Evolutionary conservation across 2,888 invertebrate genomes (phyloP), one percentile per base, ranked within the genome.

Genomic region (Pheosia gnoma): DNA sequence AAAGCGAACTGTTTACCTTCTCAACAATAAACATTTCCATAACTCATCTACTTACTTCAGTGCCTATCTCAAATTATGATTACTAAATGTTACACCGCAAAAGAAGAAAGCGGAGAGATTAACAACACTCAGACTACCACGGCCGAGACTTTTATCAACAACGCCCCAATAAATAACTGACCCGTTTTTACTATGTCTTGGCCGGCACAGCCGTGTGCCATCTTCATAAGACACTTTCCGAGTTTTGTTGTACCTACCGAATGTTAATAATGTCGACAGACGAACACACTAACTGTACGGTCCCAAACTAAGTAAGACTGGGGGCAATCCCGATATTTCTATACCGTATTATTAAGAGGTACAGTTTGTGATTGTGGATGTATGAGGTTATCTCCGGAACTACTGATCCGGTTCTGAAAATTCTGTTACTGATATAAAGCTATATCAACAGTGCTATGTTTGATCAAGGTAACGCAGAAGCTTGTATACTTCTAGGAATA

Each of bases 71-170:
- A 9, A n/a, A n/a, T 47, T n/a, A n/a, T n/a, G 5, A n/a, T 47
- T 5, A 13, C 25, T 6, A 51, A 25, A 25, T 25, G 8, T 25
- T 25, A 25, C 51, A 51, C 51, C 51, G 51, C 51, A 51, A 51
- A 51, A 51, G 51, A 51, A 51, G 51, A 25, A 51, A 51, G 51
- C 51, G 51, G 51, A 51, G 25, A 8, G 51, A 25, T 25, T 51
- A 51, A 51, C 51, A 51, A 51, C 51, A 25, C 25, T 25, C 25
- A 6, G 43, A 53, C 53, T 51, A 41, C 10, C 54, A 43, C 25
- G 39, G 37, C 57, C 52, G 47, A 52, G 13, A 47, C n/a, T 52
- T 52, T 4, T 9, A 13, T 4, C 7, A 52, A 52, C 52, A 4
- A 13, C 52, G 7, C 8, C 8, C 36, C 1, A 51, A 51, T 13